Base-by-base conservation (phyloP, 2,113 vertebrate species). In the Ophthalmolycus amberensis region DNA sequence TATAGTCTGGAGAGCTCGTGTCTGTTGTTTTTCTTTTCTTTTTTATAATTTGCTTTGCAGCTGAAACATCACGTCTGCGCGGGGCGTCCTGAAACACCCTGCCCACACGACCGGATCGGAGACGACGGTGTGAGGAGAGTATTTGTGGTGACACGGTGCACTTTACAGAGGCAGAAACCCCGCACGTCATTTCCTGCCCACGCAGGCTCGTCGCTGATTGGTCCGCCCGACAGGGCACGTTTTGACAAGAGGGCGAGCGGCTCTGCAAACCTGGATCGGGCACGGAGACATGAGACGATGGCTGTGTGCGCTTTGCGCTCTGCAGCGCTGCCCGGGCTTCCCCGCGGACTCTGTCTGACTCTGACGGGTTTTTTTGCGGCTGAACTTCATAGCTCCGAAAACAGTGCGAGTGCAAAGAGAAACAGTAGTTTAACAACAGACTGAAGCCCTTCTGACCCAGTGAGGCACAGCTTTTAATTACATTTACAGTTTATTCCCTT, bases 101-200 rank as follows among this genome's bases (percentile, higher is more conserved):
- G 83, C 79, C 79, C 16, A 14, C 82, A 48, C 69, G 10, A 20
- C 29, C 72, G 62, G 10, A 62, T 64, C 32, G 25, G 83, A 77
- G 83, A 72, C 63, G 85, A 42, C 82, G 76, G 50, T 75, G 82
- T 91, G 83, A 82, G 82, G 68, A 81, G 77, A 65, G 75, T 75
- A 77, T 91, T 89, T 87, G 85, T 79, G 82, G 37, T 40, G 88
- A 67, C 84, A 90, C 90, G 67, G 72, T 85, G 48, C 82, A 83
- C 60, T 94, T 95, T 80, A 90, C 93, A 84, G 71, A 79, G 91
- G 87, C 91, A 86, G 88, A 74, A 77, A 77, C 76, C 32, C 12
- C 16, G 1, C 16, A 91, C 95, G 95, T 94, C 94, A 96, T 59
- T 95, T 96, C 96, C 96, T 93, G 95, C 79, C 50, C 70, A 80